Evolutionary conservation across 2,113 vertebrate genomes (phyloP).

Genomic region (Corythoichthys haematopterus): DNA sequence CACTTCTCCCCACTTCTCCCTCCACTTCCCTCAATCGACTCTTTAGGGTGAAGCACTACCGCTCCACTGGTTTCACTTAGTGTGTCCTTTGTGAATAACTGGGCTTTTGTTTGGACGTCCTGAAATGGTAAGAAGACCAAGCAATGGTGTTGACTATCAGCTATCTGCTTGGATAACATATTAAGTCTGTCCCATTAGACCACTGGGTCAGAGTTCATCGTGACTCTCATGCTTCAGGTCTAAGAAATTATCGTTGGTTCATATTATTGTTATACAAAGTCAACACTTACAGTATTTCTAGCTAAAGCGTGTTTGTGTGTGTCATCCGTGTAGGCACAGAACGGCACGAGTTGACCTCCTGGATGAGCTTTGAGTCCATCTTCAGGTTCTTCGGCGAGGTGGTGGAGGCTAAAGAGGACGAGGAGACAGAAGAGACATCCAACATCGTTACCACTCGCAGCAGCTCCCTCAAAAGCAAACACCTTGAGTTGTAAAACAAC

Average conservation of each 20-base stretch:
- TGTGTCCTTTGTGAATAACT: slow-evolving; percentile 66
- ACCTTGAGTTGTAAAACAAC: slow-evolving; percentile 80
- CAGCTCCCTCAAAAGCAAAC: slow-evolving; percentile 85
- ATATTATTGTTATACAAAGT: neutral
- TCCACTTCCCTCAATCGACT: slow-evolving; percentile 57
- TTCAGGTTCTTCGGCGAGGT: slow-evolving; percentile 85
- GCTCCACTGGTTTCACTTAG: slow-evolving; percentile 68
- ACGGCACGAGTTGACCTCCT: slow-evolving; percentile 92
- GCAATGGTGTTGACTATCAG: slow-evolving; percentile 59
- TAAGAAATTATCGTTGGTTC: neutral
- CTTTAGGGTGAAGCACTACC: slow-evolving; percentile 68
- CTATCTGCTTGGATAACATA: slow-evolving; percentile 63
- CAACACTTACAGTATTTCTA: neutral
- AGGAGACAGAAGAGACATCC: slow-evolving; percentile 71
- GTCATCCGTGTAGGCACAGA: slow-evolving; percentile 80
- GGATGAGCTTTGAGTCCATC: slow-evolving; percentile 91
- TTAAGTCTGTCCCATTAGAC: slow-evolving; percentile 52
- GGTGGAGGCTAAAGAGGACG: slow-evolving; percentile 76
- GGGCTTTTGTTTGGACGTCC: slow-evolving; percentile 56
- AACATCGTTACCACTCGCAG: slow-evolving; percentile 78
- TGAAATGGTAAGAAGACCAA: slow-evolving; percentile 39
- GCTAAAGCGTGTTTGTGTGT: slow-evolving; percentile 14
- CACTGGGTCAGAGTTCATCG: slow-evolving; percentile 55
- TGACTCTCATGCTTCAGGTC: slow-evolving; percentile 50
- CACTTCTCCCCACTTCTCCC: slow-evolving; percentile 48